Evolutionary conservation across 2,888 invertebrate genomes (phyloP).

Genomic region (Uloborus plumipes): DNA sequence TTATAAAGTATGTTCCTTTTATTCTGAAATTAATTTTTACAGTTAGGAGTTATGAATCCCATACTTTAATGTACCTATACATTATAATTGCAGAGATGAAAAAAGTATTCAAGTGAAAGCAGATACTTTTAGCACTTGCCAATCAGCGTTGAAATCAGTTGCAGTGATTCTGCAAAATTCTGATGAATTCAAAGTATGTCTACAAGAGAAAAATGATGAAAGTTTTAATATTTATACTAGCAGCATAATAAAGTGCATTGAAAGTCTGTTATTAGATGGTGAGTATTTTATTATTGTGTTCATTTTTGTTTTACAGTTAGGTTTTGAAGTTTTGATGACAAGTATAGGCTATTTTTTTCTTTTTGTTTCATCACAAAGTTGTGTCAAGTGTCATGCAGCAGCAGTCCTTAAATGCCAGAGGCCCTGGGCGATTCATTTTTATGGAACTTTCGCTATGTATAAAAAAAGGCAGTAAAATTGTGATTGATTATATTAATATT

Average conservation of each 20-base stretch:
- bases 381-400: too few relatives aligned
- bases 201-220: background rate
- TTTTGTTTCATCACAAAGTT: too few relatives aligned
- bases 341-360: too few relatives aligned
- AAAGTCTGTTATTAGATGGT: slow-evolving; percentile 22
- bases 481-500: too few relatives aligned
- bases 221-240: background rate
- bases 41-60: background rate
- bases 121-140: slow-evolving; percentile 5
- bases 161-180: slow-evolving; percentile 21
- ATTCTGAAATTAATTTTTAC: background rate
- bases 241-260: background rate
- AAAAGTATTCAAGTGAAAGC: slow-evolving; percentile 5
- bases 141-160: slow-evolving; percentile 16
- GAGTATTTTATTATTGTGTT: slow-evolving; percentile 1
- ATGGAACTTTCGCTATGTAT: too few relatives aligned
- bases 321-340: too few relatives aligned
- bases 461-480: too few relatives aligned
- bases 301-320: background rate
- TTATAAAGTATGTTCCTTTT: background rate
- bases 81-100: background rate
- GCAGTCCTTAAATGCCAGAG: too few relatives aligned
- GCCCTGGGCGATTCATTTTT: too few relatives aligned
- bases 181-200: background rate
- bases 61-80: background rate